phyloP scores from a whole-genome alignment of 2,888 invertebrate species.

The Andrena bucephala region DNA sequence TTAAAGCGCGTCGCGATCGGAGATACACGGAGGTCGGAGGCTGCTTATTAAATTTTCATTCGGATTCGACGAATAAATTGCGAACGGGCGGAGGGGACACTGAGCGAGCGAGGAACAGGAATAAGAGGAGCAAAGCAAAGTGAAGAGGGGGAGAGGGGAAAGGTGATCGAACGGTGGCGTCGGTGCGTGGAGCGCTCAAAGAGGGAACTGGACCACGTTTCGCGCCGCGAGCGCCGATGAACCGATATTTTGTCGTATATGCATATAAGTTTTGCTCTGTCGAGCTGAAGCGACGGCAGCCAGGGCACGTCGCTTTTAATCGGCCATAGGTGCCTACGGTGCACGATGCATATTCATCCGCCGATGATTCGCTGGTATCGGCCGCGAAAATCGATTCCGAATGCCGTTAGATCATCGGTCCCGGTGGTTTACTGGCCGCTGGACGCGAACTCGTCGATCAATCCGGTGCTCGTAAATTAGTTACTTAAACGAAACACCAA shows the following conservation, averaged over 20 bases:
- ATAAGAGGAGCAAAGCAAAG: neutral
- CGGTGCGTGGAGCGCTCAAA: conserved; percentile 25
- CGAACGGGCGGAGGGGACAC: conserved; percentile 9
- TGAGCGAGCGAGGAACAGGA: neutral
- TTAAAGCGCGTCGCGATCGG: conserved; percentile 32
- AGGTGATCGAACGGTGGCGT: neutral
- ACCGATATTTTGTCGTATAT: conserved; percentile 48
- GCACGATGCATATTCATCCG: conserved; percentile 50
- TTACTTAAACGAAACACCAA: conserved; percentile 20
- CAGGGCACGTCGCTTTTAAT: conserved; percentile 34
- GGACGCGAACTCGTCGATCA: conserved; percentile 16
- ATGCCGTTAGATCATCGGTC: conserved; percentile 33
- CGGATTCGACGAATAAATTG: conserved; percentile 48
- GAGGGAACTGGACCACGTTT: conserved; percentile 37
- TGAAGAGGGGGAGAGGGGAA: neutral
- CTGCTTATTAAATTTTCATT: conserved; percentile 55
- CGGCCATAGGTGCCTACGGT: conserved; percentile 9
- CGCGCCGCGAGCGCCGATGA: conserved; percentile 39
- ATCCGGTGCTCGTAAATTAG: conserved; percentile 29
- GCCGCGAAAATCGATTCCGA: conserved; percentile 38
- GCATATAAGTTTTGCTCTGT: conserved; percentile 36
- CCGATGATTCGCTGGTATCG: conserved; percentile 51
- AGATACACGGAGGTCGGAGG: conserved; percentile 36
- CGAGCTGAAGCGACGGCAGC: conserved; percentile 21
- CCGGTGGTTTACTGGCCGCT: conserved; percentile 26